Percentiles rank a stretch among this genome's conserved stretches.
Conservation (phyloP, 2,113 vertebrate species). For the Varanus salvator region DNA sequence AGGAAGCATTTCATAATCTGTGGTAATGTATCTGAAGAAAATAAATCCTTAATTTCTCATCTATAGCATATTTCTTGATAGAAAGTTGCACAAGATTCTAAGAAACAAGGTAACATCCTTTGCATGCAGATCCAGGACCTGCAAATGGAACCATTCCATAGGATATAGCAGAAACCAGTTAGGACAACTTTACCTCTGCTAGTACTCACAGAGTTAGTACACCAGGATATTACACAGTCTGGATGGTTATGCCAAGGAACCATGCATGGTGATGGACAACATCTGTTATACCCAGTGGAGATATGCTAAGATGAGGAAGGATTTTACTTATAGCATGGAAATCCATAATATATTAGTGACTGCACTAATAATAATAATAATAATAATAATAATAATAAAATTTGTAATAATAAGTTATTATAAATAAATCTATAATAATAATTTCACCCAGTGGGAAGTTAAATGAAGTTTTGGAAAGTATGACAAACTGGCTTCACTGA, state of each 20-base stretch:
- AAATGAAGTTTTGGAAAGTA: conserved; percentile 22
- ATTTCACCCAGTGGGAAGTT: conserved; percentile 29
- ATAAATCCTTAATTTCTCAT: background rate
- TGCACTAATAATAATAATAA: conserved; percentile 7
- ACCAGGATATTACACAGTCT: background rate
- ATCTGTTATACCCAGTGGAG: background rate
- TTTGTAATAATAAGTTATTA: too few species aligned
- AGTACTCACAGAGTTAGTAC: background rate
- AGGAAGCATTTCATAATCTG: background rate
- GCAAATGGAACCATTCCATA: background rate
- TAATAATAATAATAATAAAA: too few species aligned
- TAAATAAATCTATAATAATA: too few species aligned
- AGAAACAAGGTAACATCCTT: background rate
- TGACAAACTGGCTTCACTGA: background rate
- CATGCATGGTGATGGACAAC: background rate
- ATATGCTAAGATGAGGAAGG: background rate
- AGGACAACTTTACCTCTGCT: background rate
- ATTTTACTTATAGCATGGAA: background rate
- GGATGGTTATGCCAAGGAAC: background rate
- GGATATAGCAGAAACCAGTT: background rate
- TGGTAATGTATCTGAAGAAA: background rate
- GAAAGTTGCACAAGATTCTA: background rate
- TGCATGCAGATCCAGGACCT: background rate
- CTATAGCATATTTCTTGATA: background rate
- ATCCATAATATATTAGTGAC: conserved; percentile 31